These are phyloP conservation scores for Schrankia costaestrigalis DNA, from an alignment of 2,888 invertebrate genomes.

Conservation along the genomic window DNA sequence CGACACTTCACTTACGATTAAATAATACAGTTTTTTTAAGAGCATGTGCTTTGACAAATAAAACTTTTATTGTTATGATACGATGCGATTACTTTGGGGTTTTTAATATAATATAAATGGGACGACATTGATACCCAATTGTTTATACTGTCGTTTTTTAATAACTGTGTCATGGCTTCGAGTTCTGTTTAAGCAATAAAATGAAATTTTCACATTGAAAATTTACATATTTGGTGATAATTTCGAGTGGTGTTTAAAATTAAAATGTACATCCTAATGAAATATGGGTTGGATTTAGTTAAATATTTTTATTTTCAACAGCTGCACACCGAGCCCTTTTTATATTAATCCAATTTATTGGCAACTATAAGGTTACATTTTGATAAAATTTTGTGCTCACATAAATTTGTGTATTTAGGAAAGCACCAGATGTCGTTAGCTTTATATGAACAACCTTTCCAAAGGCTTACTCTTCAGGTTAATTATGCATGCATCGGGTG, in stretches of 20 bases:
- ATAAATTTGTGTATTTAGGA: too few relatives aligned
- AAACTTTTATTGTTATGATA: constrained; percentile 66
- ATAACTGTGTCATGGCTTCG: constrained; percentile 56
- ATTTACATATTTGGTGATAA: constrained; percentile 20
- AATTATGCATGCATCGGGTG: too few relatives aligned
- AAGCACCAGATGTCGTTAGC: too few relatives aligned
- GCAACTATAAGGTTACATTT: constrained; percentile 8
- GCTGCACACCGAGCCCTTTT: constrained; percentile 14
- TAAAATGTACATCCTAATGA: constrained; percentile 21
- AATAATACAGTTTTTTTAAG: constrained; percentile 71
- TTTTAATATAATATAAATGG: constrained; percentile 51
- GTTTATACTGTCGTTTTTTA: constrained; percentile 56
- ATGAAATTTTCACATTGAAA: constrained; percentile 22
- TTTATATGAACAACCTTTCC: too few relatives aligned
- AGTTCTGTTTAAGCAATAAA: constrained; percentile 15
- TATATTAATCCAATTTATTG: constrained; percentile 8
- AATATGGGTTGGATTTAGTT: constrained; percentile 14
- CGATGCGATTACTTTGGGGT: constrained; percentile 50
- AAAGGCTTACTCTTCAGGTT: too few relatives aligned
- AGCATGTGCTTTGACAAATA: constrained; percentile 57
- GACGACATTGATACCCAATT: constrained; percentile 52
- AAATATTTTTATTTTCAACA: constrained; percentile 13
- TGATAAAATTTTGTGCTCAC: constrained; percentile 4
- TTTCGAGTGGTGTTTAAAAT: constrained; percentile 19
- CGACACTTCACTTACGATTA: constrained; percentile 75